Conservation (phyloP, 2,888 invertebrate genomes). For the Poecilus cupreus region DNA sequence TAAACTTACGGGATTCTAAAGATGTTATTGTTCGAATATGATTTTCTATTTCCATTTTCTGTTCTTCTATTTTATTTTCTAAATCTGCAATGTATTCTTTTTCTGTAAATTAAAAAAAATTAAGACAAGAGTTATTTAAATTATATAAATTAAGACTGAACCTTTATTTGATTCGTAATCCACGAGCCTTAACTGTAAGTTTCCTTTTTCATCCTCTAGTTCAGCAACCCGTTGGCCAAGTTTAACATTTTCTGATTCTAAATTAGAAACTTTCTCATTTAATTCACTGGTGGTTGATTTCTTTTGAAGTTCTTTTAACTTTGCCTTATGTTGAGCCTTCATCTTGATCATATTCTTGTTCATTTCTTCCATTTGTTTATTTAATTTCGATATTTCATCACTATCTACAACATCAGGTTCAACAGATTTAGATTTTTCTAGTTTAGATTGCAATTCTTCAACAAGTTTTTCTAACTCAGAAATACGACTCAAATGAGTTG, state of each 20-base stretch:
- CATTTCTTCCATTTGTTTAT: constrained; percentile 82
- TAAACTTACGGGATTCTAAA: constrained; percentile 53
- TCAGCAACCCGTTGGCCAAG: constrained; percentile 86
- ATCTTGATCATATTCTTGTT: constrained; percentile 87
- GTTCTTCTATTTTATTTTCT: constrained; percentile 67
- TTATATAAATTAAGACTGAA: constrained; percentile 67
- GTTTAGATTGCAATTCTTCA: constrained; percentile 65
- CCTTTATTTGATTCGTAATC: constrained; percentile 85
- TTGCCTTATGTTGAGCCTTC: constrained; percentile 82
- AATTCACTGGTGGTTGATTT: constrained; percentile 82
- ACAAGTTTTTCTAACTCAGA: constrained; percentile 64
- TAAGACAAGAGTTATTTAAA: neutral
- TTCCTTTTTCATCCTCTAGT: constrained; percentile 93
- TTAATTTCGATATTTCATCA: constrained; percentile 74
- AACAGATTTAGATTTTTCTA: constrained; percentile 62
- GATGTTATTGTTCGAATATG: constrained; percentile 53
- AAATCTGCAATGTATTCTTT: constrained; percentile 62
- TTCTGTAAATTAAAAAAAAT: constrained; percentile 22
- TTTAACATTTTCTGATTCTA: constrained; percentile 78
- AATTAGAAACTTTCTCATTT: constrained; percentile 80
- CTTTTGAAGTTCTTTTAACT: constrained; percentile 85
- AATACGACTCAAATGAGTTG: constrained; percentile 67
- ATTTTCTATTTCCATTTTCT: constrained; percentile 70
- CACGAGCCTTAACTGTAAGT: constrained; percentile 88
- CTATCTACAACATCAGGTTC: constrained; percentile 64